phyloP scores from a whole-genome alignment of 2,797 vertebrate species.

The Pangasius larnaudii region DNA sequence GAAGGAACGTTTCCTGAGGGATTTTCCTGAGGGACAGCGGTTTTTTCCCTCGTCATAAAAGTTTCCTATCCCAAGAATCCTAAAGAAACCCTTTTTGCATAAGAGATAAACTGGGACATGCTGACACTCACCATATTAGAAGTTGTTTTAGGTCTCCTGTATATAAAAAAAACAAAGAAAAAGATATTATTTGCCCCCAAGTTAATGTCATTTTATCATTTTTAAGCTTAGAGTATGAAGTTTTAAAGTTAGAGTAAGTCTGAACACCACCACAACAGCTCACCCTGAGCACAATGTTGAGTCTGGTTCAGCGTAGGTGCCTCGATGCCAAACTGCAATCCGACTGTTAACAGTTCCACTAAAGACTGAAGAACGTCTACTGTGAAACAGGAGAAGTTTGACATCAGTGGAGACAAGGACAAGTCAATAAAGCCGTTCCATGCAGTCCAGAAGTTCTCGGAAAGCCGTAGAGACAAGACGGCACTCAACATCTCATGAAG shows the following conservation, averaged over 20 bases:
- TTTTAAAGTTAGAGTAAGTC: neutral
- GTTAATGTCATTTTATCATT: neutral
- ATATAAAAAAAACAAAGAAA: conserved; percentile 29
- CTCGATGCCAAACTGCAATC: conserved; percentile 72
- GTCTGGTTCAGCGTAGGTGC: conserved; percentile 66
- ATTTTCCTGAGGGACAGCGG: neutral
- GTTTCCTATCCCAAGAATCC: neutral
- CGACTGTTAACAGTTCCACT: conserved; percentile 70
- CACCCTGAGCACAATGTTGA: conserved; percentile 76
- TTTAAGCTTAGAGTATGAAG: neutral
- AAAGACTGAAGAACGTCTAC: conserved; percentile 64
- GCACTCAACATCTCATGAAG: conserved; percentile 65
- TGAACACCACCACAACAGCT: neutral
- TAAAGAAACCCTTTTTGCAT: neutral
- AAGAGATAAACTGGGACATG: neutral
- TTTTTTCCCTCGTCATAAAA: neutral
- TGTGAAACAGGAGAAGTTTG: conserved; percentile 60
- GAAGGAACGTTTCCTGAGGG: neutral
- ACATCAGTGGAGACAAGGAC: conserved; percentile 56
- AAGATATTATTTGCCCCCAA: neutral
- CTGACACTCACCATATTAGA: conserved; percentile 77
- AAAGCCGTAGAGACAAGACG: conserved; percentile 64
- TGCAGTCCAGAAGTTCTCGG: conserved; percentile 58
- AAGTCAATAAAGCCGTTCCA: conserved; percentile 63
- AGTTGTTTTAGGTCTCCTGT: conserved; percentile 82